Percentiles rank a stretch among this genome's conserved stretches.
These are phyloP conservation scores for Mizuhopecten yessoensis DNA, from an alignment of 1,140 invertebrate species.

Conservation along the genomic window DNA sequence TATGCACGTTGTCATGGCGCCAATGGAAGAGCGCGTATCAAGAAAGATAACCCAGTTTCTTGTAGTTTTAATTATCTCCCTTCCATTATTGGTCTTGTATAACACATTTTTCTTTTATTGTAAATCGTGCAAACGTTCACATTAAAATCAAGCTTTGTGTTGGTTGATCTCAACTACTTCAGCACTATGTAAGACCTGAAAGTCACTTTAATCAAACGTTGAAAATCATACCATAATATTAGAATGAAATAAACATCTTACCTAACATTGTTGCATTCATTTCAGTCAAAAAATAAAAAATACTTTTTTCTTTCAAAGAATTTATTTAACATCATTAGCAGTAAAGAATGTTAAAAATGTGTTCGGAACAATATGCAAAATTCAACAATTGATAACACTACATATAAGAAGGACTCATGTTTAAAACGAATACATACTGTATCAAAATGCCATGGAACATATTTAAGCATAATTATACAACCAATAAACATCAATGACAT, in stretches of 20 bases:
- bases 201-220: too few relatives aligned
- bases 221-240: too few relatives aligned
- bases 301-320: not conserved
- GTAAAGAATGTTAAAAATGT: not conserved
- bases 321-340: conserved; percentile 15
- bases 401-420: not conserved
- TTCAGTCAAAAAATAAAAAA: not conserved
- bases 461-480: not conserved
- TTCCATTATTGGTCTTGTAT: not conserved
- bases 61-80: not conserved
- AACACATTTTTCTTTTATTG: too few relatives aligned
- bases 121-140: too few relatives aligned
- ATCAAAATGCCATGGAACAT: not conserved
- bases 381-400: not conserved
- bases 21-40: not conserved
- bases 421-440: not conserved
- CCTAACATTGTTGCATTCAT: too few relatives aligned
- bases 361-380: not conserved
- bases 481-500: not conserved
- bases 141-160: too few relatives aligned
- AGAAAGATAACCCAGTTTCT: not conserved
- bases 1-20: not conserved
- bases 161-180: too few relatives aligned
- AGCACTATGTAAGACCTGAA: too few relatives aligned
- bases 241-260: too few relatives aligned